These are phyloP conservation scores for Epirrhoe alternata DNA, from an alignment of 2,888 invertebrate species.

Conservation along the genomic window DNA sequence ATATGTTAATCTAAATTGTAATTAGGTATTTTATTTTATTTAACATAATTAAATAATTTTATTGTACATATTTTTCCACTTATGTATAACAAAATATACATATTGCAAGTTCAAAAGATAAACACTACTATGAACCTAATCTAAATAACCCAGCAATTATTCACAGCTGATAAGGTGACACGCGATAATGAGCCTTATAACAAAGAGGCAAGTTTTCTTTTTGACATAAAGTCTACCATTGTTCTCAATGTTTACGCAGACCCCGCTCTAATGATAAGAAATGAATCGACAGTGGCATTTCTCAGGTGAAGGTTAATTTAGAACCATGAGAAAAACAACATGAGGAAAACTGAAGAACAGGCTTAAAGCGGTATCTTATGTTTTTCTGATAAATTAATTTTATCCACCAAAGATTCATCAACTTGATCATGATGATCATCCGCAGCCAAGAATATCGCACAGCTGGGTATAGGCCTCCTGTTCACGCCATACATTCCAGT, in stretches of 20 bases:
- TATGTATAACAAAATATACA: no score
- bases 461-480: no score
- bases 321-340: neutral
- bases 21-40: no score
- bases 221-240: conserved; percentile 30
- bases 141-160: conserved; percentile 11
- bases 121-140: conserved; percentile 6
- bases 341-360: neutral
- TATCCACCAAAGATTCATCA: no score
- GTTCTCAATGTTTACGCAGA: conserved; percentile 36
- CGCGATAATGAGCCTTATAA: conserved; percentile 28
- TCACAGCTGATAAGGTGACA: conserved; percentile 17
- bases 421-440: no score
- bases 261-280: conserved; percentile 37
- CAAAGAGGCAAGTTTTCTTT: conserved; percentile 37
- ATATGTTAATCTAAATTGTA: no score
- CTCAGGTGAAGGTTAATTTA: neutral
- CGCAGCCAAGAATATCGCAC: no score
- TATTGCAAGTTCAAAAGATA: neutral
- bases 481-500: no score
- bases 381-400: no score
- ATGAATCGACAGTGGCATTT: conserved; percentile 29
- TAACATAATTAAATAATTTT: no score
- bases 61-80: no score
- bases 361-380: no score